Percentiles rank a stretch among this genome's conserved stretches.
Conservation (phyloP, 37 sponge, comb jelly and placozoan genomes). For the Beroe forskalii region DNA sequence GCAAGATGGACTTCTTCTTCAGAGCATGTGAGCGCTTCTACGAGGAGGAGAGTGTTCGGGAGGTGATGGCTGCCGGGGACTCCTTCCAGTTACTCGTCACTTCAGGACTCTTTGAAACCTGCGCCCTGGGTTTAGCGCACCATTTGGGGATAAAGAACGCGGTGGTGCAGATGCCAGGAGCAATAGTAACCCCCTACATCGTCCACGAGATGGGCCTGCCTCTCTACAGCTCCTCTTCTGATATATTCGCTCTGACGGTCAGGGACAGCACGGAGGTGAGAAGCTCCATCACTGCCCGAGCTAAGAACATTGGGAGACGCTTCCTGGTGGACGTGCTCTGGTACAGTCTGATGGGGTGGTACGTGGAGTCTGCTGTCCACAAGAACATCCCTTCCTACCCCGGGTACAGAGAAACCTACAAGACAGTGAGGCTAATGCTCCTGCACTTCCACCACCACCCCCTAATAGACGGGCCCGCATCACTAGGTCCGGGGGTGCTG, state of each 20-base stretch:
- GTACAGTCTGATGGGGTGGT: not conserved
- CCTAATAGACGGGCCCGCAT: not conserved
- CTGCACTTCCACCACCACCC: constrained; percentile 24
- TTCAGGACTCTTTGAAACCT: constrained; percentile 28
- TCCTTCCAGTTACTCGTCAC: not conserved
- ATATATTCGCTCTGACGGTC: not conserved
- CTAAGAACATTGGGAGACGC: not conserved
- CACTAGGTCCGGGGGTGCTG: not conserved
- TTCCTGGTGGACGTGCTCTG: not conserved
- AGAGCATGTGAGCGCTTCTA: not conserved
- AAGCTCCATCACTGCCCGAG: not conserved
- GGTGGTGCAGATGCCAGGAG: not conserved
- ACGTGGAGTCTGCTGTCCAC: not conserved
- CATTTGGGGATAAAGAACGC: constrained; percentile 45
- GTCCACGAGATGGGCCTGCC: constrained; percentile 4
- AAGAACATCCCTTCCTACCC: not conserved
- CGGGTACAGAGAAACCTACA: not conserved
- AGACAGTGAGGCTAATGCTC: not conserved
- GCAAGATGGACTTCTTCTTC: not conserved
- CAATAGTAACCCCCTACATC: not conserved
- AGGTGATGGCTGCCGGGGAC: not conserved
- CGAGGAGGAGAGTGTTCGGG: not conserved
- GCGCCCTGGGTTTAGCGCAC: not conserved
- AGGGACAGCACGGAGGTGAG: not conserved
- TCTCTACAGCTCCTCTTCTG: constrained; percentile 2